Evolutionary conservation across 2,888 invertebrate species (phyloP), one percentile per base, ranked within the genome.

Genomic region (Neoscelio sp.): DNA sequence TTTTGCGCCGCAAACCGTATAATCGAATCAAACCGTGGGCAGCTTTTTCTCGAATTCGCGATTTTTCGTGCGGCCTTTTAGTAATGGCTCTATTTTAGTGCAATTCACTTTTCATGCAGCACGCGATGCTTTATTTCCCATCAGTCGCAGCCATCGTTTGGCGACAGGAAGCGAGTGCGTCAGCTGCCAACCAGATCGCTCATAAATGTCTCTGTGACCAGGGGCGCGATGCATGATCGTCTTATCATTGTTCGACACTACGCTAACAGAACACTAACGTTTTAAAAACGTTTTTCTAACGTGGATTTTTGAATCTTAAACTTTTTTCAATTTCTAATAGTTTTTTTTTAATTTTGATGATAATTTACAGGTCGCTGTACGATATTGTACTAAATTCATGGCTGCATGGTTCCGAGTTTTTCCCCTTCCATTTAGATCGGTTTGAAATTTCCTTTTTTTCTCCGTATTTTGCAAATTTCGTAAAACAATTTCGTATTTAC

Each of bases 61-160:
- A 52, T 50, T 33, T 33, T 33, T 52, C 52, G 33, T 17, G 10
- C 33, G 35, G 52, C 35, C 33, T 52, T 52, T 52, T 18, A 33
- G 33, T 20, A n/a, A n/a, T 5, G 5, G 23, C 13, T 10, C 12
- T 13, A 13, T 38, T 38, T 38, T 17, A 33, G 33, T n/a, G 30
- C 12, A 33, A n/a, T n/a, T n/a, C 15, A 33, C 28, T 33, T 33
- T 52, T 33, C 33, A 52, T 52, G 33, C 30, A 52, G 52, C 35
- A n/a, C 17, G 52, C 18, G 17, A 52, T 8, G 52, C 52, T 52
- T 52, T 52, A 52, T 52, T 52, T 33, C 13, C 50, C 35, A 52
- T 33, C 52, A 33, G 18, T 10, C 13, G 28, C 33, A n/a, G 4
- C 15, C 0, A 50, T n/a, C 13, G 50, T 15, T 28, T n/a, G n/a